A percentile compares a stretch with the other conserved stretches of the same genome.
Evolutionary conservation across 2,888 invertebrate genomes (phyloP).

Genomic region (Eurytoma adleriae): DNA sequence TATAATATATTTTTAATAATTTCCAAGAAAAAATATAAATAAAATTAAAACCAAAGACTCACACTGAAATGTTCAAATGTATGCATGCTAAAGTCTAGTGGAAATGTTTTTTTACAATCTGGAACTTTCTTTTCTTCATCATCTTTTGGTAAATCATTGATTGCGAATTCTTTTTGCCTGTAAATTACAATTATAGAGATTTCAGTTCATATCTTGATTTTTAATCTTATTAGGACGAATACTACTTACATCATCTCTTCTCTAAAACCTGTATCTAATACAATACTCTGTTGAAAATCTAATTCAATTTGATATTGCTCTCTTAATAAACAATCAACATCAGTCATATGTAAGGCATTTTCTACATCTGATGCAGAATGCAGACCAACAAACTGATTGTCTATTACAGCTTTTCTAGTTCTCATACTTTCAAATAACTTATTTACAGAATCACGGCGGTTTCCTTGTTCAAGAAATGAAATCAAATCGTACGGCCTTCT

Average conservation of each 20-base stretch:
- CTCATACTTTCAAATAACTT: conserved; percentile 82
- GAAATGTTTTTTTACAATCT: conserved; percentile 81
- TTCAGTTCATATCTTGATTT: neutral
- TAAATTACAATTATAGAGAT: conserved; percentile 8
- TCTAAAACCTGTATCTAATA: conserved; percentile 79
- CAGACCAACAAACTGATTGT: conserved; percentile 79
- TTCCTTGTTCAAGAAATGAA: conserved; percentile 86
- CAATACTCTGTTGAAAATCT: conserved; percentile 82
- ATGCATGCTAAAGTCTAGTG: conserved; percentile 80
- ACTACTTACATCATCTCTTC: conserved; percentile 74
- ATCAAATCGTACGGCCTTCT: conserved; percentile 84
- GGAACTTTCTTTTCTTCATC: conserved; percentile 76
- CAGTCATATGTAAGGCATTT: conserved; percentile 79
- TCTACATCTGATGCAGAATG: conserved; percentile 81
- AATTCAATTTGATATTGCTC: conserved; percentile 81
- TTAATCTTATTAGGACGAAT: neutral
- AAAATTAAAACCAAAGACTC: conserved; percentile 56
- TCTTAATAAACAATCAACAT: conserved; percentile 82
- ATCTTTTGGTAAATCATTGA: conserved; percentile 69
- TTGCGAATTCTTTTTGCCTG: conserved; percentile 64
- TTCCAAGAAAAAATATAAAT: neutral
- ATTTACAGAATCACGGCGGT: conserved; percentile 80
- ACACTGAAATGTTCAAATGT: conserved; percentile 82
- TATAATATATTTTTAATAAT: conserved; percentile 1
- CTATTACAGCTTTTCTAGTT: conserved; percentile 81